A percentile compares a stretch with the other conserved stretches of the same genome.
These are phyloP conservation scores for Ivindomyrus marchei DNA, from an alignment of 2,113 vertebrate genomes.

Conservation along the genomic window DNA sequence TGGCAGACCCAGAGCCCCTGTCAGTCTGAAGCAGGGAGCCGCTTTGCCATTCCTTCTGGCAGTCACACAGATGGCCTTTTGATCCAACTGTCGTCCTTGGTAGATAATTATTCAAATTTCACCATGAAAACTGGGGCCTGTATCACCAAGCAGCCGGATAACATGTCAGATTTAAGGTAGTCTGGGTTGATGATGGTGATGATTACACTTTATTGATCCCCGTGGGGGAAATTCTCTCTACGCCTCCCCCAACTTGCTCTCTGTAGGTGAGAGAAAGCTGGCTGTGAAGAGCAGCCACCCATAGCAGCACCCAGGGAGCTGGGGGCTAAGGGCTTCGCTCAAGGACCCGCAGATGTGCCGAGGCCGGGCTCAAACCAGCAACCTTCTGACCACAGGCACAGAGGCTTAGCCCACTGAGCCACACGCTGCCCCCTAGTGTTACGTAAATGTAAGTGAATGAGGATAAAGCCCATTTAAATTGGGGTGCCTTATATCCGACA, in stretches of 20 bases:
- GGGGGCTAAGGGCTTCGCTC: too few relatives aligned
- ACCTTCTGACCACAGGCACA: too few relatives aligned
- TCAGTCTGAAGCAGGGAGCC: background rate
- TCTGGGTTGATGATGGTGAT: background rate
- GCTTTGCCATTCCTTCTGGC: background rate
- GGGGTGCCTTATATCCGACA: background rate
- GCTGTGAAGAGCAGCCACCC: too few relatives aligned
- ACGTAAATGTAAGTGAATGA: background rate
- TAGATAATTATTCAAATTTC: background rate
- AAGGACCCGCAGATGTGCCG: too few relatives aligned
- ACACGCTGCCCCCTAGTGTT: too few relatives aligned
- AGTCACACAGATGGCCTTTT: background rate
- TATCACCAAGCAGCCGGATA: background rate
- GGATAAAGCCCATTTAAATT: background rate
- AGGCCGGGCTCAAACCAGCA: too few relatives aligned
- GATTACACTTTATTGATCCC: too few relatives aligned
- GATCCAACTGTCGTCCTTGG: background rate
- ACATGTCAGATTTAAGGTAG: background rate
- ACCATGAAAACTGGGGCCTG: background rate
- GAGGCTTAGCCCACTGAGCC: too few relatives aligned
- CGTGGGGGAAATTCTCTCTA: too few relatives aligned
- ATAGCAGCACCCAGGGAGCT: too few relatives aligned
- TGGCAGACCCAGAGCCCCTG: background rate
- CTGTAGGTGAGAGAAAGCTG: too few relatives aligned
- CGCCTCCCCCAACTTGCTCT: too few relatives aligned